Conservation (phyloP, 2,113 vertebrate species). For the Halichoerus grypus region DNA sequence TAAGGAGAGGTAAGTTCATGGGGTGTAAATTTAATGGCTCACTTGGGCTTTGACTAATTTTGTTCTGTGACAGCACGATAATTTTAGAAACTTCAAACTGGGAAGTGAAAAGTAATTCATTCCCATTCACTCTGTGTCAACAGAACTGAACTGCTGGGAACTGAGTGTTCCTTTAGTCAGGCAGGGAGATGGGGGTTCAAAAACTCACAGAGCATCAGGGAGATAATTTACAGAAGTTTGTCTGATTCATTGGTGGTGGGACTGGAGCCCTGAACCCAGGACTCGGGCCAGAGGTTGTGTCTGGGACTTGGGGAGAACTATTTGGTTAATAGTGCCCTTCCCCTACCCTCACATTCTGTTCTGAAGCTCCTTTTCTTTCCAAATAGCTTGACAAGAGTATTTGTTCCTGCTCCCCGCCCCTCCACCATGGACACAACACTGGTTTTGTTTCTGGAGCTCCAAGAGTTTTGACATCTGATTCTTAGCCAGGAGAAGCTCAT, state of each 20-base stretch:
- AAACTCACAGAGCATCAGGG: not conserved
- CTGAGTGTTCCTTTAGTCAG: not conserved
- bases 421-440: not conserved
- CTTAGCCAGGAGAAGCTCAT: not conserved
- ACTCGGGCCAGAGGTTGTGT: not conserved
- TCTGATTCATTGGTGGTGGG: not conserved
- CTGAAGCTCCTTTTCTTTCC: not conserved
- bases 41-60: conserved; percentile 43
- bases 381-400: not conserved
- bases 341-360: rapidly evolving
- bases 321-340: not conserved
- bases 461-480: not conserved
- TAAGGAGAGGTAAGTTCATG: not conserved
- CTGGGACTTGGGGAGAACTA: not conserved
- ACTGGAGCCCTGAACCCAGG: not conserved
- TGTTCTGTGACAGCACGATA: not conserved
- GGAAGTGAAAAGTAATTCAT: not conserved
- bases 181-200: not conserved
- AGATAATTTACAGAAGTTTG: not conserved
- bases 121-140: not conserved
- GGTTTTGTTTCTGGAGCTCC: not conserved
- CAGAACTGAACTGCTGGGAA: not conserved
- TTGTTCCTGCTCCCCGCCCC: not conserved
- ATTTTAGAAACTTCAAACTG: conserved; percentile 5
- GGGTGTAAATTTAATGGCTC: conserved; percentile 49